Conservation (phyloP, 2,888 invertebrate genomes). For the Xylota sylvarum region DNA sequence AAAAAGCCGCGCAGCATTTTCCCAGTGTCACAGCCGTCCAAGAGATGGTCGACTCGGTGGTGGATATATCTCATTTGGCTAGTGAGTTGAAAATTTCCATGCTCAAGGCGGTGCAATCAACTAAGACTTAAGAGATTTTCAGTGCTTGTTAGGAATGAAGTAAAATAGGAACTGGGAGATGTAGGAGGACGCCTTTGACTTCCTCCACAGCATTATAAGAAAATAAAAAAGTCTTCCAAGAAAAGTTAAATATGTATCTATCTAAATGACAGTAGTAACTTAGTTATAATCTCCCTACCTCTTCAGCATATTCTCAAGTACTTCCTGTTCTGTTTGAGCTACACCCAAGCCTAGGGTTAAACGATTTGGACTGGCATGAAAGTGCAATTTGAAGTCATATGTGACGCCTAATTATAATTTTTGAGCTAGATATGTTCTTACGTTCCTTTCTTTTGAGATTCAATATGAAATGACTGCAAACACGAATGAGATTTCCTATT, state of each 20-base stretch:
- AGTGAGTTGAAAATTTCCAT: constrained; percentile 91
- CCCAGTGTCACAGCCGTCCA: constrained; percentile 96
- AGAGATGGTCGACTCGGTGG: constrained; percentile 96
- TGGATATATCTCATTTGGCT: constrained; percentile 93
- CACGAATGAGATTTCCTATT: too few species aligned
- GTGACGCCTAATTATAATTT: too few species aligned
- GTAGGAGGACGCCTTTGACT: constrained; percentile 22
- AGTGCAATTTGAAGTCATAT: too few species aligned
- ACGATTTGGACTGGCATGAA: neutral
- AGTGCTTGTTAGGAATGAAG: neutral
- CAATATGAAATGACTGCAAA: too few species aligned
- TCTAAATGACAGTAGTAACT: constrained; percentile 36
- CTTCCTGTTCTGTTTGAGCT: neutral
- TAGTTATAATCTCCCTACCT: constrained; percentile 42
- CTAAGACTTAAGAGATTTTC: constrained; percentile 70
- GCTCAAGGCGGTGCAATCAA: constrained; percentile 88
- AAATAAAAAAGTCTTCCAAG: constrained; percentile 68
- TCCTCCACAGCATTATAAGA: constrained; percentile 44
- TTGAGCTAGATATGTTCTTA: too few species aligned
- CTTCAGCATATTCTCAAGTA: neutral
- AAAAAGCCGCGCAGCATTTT: constrained; percentile 95
- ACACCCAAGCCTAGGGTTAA: neutral
- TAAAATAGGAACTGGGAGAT: constrained; percentile 30
- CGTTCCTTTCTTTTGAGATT: too few species aligned
- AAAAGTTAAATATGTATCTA: constrained; percentile 47